Base-by-base conservation (phyloP, 2,888 invertebrate species). In the Plemyria rubiginata region DNA sequence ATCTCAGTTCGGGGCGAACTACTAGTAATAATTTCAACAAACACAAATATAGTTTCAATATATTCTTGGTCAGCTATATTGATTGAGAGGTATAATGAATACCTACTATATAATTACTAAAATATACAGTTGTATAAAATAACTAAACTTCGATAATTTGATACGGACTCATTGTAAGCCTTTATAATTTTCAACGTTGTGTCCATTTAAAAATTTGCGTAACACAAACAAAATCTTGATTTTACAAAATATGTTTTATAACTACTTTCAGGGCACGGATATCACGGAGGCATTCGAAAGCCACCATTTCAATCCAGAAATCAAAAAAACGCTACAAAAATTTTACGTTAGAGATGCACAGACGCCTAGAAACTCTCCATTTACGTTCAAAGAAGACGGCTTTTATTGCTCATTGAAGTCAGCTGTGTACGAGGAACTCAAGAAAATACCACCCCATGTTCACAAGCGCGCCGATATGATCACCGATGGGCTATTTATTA, bases 201-300 rank as follows among this genome's bases (percentile, higher is more conserved):
- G 7, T 32, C 32, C 0, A 32, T 32, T 7, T 1, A 38, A 38
- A 9, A 38, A 38, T 9, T 11, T 38, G 32, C 36, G 8, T 8
- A 38, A 0, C 3, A 11, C 36, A 7, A 11, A 38, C 1, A 13
- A n/a, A 40, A n/a, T n/a, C 4, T 41, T 4, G 13, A 13, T 12
- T 12, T 15, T 16, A 45, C 16, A 16, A 45, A 45, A 16, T 0
- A 9, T 0, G 11, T 16, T 16, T 11, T 16, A 16, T 0, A 45
- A 16, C 11, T 45, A 15, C 7, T 36, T 60, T 4, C 53, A 95
- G 94, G 97, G 96, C 0, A 95, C 95, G 0, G 97, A 97, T 74
- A 96, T 97, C 60, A 97, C 97, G 0, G 97, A 97, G 87, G 94
- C 95, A 5, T 97, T 96, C 74, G 96, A 96, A 90, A 85, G 93